Conservation (phyloP, 1,140 invertebrate genomes). For the Drosophila seguyi region DNA sequence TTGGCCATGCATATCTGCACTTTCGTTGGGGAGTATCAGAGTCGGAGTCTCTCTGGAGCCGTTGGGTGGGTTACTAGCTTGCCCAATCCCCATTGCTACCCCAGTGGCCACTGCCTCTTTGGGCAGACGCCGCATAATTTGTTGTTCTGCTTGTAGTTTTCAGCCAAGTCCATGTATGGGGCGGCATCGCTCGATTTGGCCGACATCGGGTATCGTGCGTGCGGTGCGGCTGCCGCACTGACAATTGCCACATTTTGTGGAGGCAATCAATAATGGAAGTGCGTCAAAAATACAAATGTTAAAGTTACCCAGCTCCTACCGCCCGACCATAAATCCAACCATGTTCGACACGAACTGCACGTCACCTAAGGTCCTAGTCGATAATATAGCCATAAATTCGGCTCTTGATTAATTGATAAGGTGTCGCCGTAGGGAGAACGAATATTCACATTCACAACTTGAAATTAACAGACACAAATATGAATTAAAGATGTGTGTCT, state of each 20-base stretch:
- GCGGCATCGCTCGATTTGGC: slow-evolving; percentile 49
- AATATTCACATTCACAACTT: background rate
- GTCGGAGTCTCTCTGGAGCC: slow-evolving; percentile 7
- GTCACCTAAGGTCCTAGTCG: slow-evolving; percentile 26
- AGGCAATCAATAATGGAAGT: slow-evolving; percentile 80
- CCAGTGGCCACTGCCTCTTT: slow-evolving; percentile 39
- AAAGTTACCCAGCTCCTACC: slow-evolving; percentile 33
- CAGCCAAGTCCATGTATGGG: slow-evolving; percentile 54
- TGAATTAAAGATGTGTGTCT: background rate
- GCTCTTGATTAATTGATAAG: slow-evolving; percentile 52
- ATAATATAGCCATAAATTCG: slow-evolving; percentile 35
- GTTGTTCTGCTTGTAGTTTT: slow-evolving; percentile 67
- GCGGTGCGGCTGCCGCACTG: slow-evolving; percentile 48
- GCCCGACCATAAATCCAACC: slow-evolving; percentile 19
- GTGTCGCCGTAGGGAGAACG: background rate
- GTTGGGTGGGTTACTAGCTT: slow-evolving; percentile 41
- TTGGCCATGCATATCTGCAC: slow-evolving; percentile 55
- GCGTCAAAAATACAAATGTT: slow-evolving; percentile 79
- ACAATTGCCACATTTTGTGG: slow-evolving; percentile 81
- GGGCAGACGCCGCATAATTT: slow-evolving; percentile 71
- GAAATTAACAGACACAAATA: background rate
- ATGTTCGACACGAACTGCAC: slow-evolving; percentile 30
- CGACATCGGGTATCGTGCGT: slow-evolving; percentile 54
- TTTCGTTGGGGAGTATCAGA: slow-evolving; percentile 41
- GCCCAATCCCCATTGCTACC: slow-evolving; percentile 56